phyloP scores from a whole-genome alignment of 2,797 vertebrate species.

The Xenopus petersii region DNA sequence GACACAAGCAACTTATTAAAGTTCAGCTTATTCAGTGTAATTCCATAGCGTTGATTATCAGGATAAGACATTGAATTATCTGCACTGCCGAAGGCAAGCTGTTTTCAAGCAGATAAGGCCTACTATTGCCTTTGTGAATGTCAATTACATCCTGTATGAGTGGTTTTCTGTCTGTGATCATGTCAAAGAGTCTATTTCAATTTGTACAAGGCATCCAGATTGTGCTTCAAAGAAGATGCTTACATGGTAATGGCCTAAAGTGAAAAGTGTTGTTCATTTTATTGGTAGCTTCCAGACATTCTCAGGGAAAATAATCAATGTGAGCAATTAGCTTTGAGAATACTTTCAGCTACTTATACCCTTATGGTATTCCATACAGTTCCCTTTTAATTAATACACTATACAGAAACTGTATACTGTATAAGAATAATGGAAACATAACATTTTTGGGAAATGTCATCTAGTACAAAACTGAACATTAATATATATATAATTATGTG shows the following conservation, averaged over 20 bases:
- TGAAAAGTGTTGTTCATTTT: slow-evolving; percentile 9
- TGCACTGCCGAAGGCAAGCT: slow-evolving; percentile 11
- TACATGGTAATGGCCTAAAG: slow-evolving; percentile 25
- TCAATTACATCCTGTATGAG: slow-evolving; percentile 19
- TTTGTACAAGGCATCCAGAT: neutral
- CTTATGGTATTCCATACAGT: neutral
- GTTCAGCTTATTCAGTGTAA: neutral
- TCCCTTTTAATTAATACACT: neutral
- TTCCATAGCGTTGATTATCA: neutral
- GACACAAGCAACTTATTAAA: neutral
- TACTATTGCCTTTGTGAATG: slow-evolving; percentile 9
- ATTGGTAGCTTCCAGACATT: slow-evolving; percentile 13
- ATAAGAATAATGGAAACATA: neutral
- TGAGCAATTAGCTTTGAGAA: neutral
- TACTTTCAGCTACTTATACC: too few relatives aligned
- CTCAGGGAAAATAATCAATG: neutral
- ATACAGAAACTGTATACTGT: too few relatives aligned
- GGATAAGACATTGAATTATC: neutral
- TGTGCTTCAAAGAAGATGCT: slow-evolving; percentile 6
- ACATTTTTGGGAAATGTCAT: neutral
- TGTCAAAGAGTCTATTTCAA: slow-evolving; percentile 9
- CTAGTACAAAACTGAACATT: too few relatives aligned
- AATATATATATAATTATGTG: too few relatives aligned
- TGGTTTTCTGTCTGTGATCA: slow-evolving; percentile 11
- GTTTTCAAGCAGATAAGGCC: neutral